Evolutionary conservation across 2,888 invertebrate genomes (phyloP).

Genomic region (Diloba caeruleocephala): DNA sequence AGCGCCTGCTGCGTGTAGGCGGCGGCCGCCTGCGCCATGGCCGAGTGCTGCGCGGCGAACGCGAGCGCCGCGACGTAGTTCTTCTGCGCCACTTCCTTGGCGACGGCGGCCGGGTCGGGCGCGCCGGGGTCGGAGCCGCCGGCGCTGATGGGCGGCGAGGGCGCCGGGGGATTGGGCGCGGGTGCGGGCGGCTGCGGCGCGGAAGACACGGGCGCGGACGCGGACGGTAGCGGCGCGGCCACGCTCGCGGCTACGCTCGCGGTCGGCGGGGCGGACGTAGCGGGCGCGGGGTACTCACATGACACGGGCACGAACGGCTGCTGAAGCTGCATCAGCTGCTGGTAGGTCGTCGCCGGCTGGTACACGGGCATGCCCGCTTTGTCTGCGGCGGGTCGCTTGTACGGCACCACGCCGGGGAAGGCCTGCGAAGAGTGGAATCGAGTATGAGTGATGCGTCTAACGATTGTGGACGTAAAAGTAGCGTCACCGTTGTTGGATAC

Average conservation of each 20-base stretch:
- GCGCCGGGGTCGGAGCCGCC: conserved; percentile 68
- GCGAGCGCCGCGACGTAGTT: conserved; percentile 92
- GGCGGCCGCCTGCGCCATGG: conserved; percentile 82
- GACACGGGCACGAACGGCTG: conserved; percentile 99
- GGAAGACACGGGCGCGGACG: conserved; percentile 80
- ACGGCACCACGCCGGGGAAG: conserved; percentile 98
- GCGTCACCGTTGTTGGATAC: conserved; percentile 82
- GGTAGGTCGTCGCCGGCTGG: conserved; percentile 97
- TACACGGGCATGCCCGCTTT: conserved; percentile 99
- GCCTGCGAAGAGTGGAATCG: conserved; percentile 89
- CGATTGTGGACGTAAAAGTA: background rate
- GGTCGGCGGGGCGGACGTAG: conserved; percentile 90
- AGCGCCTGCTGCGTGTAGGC: conserved; percentile 90
- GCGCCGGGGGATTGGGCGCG: conserved; percentile 64
- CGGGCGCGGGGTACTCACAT: conserved; percentile 98
- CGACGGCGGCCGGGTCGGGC: conserved; percentile 86
- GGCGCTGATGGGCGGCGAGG: conserved; percentile 70
- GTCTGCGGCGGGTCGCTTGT: conserved; percentile 98
- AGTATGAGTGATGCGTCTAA: conserved; percentile 20
- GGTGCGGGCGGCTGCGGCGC: conserved; percentile 84
- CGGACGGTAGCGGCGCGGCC: conserved; percentile 65
- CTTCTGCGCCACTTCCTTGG: conserved; percentile 95
- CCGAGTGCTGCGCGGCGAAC: conserved; percentile 84
- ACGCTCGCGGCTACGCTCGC: conserved; percentile 86
- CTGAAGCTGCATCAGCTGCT: conserved; percentile 98